These are phyloP conservation scores for Cataglyphis livida DNA, from an alignment of 2,888 invertebrate species.

Conservation along the genomic window DNA sequence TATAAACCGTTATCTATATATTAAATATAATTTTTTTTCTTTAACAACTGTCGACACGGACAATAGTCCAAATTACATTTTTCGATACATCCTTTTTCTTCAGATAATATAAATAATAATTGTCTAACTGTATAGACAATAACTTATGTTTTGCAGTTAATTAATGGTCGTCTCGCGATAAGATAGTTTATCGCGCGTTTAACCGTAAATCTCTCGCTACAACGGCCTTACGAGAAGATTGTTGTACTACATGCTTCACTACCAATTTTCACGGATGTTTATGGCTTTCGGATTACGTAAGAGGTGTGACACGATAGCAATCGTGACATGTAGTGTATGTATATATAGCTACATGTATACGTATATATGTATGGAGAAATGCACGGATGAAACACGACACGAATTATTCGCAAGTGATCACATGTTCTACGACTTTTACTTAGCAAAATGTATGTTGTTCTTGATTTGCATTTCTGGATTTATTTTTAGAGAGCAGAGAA, in stretches of 20 bases:
- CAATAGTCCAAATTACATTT: background rate
- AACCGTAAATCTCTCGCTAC: constrained; percentile 45
- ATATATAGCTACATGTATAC: background rate
- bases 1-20: background rate
- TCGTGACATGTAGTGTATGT: background rate
- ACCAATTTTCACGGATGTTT: constrained; percentile 50
- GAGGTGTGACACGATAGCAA: constrained; percentile 44
- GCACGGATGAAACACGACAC: background rate
- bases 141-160: constrained; percentile 16
- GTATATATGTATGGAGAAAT: background rate
- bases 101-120: background rate
- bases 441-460: constrained; percentile 19
- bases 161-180: constrained; percentile 6
- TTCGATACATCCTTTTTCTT: background rate
- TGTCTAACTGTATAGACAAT: background rate
- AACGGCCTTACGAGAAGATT: constrained; percentile 55
- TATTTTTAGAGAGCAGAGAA: background rate
- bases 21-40: background rate
- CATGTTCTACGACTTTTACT: constrained; percentile 7
- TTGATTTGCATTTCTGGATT: background rate
- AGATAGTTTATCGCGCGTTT: constrained; percentile 39
- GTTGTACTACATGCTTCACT: constrained; percentile 26
- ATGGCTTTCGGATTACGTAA: constrained; percentile 62
- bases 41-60: background rate
- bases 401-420: constrained; percentile 39